Conservation (phyloP, 2,888 invertebrate genomes). For the Plagodis dolabraria region DNA sequence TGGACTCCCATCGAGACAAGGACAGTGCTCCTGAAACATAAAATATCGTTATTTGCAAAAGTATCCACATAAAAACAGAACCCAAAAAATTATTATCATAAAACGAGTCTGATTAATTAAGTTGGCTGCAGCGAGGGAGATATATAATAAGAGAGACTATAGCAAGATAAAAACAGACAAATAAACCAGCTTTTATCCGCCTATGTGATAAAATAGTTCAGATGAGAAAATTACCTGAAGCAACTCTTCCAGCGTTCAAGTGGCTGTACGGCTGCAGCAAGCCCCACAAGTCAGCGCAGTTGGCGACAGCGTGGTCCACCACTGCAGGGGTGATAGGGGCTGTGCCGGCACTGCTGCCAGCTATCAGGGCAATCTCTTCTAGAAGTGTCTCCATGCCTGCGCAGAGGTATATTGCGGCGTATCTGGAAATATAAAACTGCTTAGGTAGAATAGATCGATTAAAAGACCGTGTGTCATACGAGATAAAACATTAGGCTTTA, state of each 20-base stretch:
- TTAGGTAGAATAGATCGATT: background rate
- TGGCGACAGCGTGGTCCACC: slow-evolving; percentile 93
- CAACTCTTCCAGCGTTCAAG: slow-evolving; percentile 94
- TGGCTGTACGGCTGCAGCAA: slow-evolving; percentile 95
- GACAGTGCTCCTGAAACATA: slow-evolving; percentile 88
- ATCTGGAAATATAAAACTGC: slow-evolving; percentile 70
- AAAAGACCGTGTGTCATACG: too few relatives aligned
- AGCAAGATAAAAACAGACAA: too few relatives aligned
- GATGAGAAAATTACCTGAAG: slow-evolving; percentile 87
- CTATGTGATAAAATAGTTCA: too few relatives aligned
- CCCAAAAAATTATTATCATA: too few relatives aligned
- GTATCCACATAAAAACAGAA: too few relatives aligned
- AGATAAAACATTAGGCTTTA: too few relatives aligned
- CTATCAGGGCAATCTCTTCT: slow-evolving; percentile 89
- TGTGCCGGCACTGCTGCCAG: slow-evolving; percentile 51
- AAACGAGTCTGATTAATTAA: too few relatives aligned
- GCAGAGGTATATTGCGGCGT: slow-evolving; percentile 95
- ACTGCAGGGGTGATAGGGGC: slow-evolving; percentile 91
- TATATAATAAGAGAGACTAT: too few relatives aligned
- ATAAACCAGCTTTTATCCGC: too few relatives aligned
- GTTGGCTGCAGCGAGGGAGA: too few relatives aligned
- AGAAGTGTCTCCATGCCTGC: slow-evolving; percentile 95
- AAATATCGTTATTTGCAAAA: background rate
- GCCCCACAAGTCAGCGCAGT: slow-evolving; percentile 95
- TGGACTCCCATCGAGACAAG: slow-evolving; percentile 92